Base-by-base conservation (phyloP, 2,113 vertebrate genomes). In the Bubo bubo region DNA sequence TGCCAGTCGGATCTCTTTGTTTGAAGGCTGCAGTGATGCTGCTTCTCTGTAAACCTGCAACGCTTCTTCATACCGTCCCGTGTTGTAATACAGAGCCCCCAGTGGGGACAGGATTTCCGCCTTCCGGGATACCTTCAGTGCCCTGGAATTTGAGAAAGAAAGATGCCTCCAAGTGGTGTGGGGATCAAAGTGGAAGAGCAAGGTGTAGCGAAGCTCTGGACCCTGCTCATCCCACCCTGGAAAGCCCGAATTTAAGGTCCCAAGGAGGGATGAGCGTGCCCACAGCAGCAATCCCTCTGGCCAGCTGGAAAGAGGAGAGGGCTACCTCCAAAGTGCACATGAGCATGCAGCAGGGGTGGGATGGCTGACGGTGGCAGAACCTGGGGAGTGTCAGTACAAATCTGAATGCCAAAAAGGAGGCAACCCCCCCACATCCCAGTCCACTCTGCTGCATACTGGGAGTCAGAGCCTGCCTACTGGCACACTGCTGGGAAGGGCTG, bases 51-150 rank as follows among this genome's bases (percentile, higher is more conserved):
- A 99, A 24, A 99, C 97, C 91, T 98, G 98, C 93, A 99, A 87
- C 0, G 99, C 99, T 49, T 99, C 99, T 21, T 99, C 98, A 3
- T 99, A 99, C 5, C 98, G 98, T 4, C 99, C 99, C 0, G 99
- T 99, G 98, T 99, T 99, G 96, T 99, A 99, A 91, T 99, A 99
- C 14, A 99, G 98, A 1, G 99, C 99, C 76, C 99, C 99, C 30
- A 99, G 97, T 0, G 99, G 99, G 2, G 99, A 98, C 70, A 99
- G 94, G 85, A 99, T 98, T 88, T 99, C 99, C 22, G 99, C 98
- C 45, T 98, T 99, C 89, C 97, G 98, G 1, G 99, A 98, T 60
- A 99, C 98, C 97, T 98, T 98, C 97, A 99, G 97, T 0, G 99
- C 99, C 50, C 99, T 99, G 98, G 39, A 67, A 67, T 56, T 70